Evolutionary conservation across 2,113 vertebrate genomes (phyloP), one percentile per base, ranked within the genome.

Genomic region (Megaceryle torquata): DNA sequence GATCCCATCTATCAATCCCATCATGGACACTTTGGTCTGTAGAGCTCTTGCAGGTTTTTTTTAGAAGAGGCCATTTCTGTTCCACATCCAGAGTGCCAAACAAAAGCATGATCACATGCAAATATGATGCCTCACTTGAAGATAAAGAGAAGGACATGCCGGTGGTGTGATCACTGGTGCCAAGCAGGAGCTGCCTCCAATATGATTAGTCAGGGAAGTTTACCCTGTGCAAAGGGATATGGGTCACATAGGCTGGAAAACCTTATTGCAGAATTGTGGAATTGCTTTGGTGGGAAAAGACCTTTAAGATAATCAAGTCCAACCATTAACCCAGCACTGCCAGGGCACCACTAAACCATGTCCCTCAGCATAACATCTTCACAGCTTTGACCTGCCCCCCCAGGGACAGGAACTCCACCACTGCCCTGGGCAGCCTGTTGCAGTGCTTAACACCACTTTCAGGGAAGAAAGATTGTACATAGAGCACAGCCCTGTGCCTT

Each of bases 41-140:
- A 6, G 37, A 69, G 10, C 26, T 75, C 41, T n/a, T 29, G 31
- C 7, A 59, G 61, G 70, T 41, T 41, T 88, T 67, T 48, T 4
- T 46, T 35, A 39, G 56, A 71, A 76, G 37, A 54, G 50, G 48
- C 31, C 25, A 2, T 8, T 35, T 71, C 43, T 51, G 14, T 63
- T 63, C 39, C 57, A 53, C 72, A 48, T 20, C 21, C 39, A 0
- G 1, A 44, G 5, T 31, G 25, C 25, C 44, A 53, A 48, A 11
- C 18, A 12, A 44, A 69, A 44, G 37, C 4, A 5, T 7, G 15
- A 12, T 54, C 51, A 15, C 18, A 4, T 5, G 56, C 21, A 39
- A 48, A 57, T 0, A 0, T 0, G 4, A 29, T n/a, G 65, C 46
- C 74, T 78, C 24, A 2, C 50, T 29, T 4, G 11, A 63, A 70